Evolutionary conservation across 2,888 invertebrate species (phyloP), one percentile per base, ranked within the genome.

Genomic region (Tipula confusa): DNA sequence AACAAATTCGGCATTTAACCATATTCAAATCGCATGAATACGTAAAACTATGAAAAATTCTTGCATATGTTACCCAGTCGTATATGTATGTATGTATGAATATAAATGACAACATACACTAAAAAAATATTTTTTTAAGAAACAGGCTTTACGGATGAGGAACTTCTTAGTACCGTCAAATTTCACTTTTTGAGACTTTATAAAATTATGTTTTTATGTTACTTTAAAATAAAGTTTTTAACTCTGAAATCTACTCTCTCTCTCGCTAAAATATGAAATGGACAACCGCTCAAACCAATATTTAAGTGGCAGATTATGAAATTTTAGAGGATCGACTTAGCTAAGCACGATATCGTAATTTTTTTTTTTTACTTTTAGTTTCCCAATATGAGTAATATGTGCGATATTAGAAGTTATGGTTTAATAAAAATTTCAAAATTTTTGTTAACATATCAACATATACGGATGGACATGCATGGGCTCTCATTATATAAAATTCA

Each of bases 131-230:
- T n/a, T 64, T 64, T 64, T 6, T 9, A 64, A 64, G 64, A 64
- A 29, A 80, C 29, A 29, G 80, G 80, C 29, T 80, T 80, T 80
- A 29, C 29, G 80, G 80, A 80, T 80, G 80, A 80, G 15, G 31
- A 29, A 80, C 15, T 80, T 80, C 80, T 80, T 31, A 5, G 1
- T 15, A 15, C 80, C 80, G 80, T 64, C 64, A 64, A 80, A 80
- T 80, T 80, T 80, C 80, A 80, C 80, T 80, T 80, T 29, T 29
- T 80, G 80, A 80, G 80, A 80, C 80, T 29, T 80, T 31, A 15
- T 80, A 15, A 29, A 31, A 31, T 29, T 31, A 80, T 80, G 4
- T 29, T 28, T 79, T 28, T 29, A 28, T 79, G 29, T 29, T 28
- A n/a, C 79, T 28, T 24, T 79, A 79, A 79, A 79, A 79, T 11